Conservation (phyloP, 2,888 invertebrate genomes). For the Zaprionus obscuricornis region DNA sequence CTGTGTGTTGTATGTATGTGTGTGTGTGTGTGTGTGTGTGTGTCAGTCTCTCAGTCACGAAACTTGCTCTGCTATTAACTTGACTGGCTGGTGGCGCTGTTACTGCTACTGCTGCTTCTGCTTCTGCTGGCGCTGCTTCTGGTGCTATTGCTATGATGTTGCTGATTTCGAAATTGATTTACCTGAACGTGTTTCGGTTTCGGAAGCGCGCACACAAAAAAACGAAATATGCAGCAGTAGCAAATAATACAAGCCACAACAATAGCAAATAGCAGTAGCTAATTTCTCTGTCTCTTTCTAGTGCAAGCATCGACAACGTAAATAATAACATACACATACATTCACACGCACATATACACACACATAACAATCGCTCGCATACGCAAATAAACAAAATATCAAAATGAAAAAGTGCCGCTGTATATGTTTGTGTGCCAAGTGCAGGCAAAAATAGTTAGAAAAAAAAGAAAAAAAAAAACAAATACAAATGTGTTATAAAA, state of each 20-base stretch:
- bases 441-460: constrained; percentile 41
- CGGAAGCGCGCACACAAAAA: constrained; percentile 51
- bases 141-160: constrained; percentile 42
- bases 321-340: constrained; percentile 27
- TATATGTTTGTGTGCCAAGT: constrained; percentile 30
- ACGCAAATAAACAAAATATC: constrained; percentile 30
- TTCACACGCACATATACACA: constrained; percentile 26
- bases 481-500: constrained; percentile 4
- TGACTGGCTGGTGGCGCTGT: constrained; percentile 21
- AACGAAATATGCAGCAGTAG: constrained; percentile 46
- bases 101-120: constrained; percentile 13
- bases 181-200: constrained; percentile 65
- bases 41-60: too few species aligned
- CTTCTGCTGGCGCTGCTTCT: constrained; percentile 19
- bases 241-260: constrained; percentile 34
- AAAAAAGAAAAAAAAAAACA: constrained; percentile 4
- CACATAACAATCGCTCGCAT: too few species aligned
- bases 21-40: too few species aligned
- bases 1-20: too few species aligned
- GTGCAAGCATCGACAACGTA: constrained; percentile 30
- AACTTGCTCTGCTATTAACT: constrained; percentile 10
- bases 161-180: constrained; percentile 71
- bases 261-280: constrained; percentile 29
- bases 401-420: constrained; percentile 42
- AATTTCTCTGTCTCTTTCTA: constrained; percentile 21